Base-by-base conservation (phyloP, 2,797 vertebrate genomes). In the Mionectes olivaceus region DNA sequence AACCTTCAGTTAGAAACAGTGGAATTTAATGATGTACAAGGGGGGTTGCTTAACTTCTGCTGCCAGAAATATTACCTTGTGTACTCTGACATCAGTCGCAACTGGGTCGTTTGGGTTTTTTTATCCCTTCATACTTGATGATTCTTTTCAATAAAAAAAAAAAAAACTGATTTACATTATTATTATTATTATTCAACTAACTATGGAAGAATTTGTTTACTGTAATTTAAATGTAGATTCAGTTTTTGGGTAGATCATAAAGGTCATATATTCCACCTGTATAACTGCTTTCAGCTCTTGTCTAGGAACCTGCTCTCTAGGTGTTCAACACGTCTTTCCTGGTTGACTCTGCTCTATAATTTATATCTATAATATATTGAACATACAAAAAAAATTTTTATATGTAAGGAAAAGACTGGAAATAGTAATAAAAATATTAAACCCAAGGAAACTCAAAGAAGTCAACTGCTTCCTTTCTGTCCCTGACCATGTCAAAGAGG, bases 21-120 rank as follows among this genome's bases (percentile, higher is more conserved):
- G 76, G 35, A 80, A 47, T 61, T 16, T 55, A 24, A 7, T 30
- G 19, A 37, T 63, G 32, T 10, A 39, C n/a, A 69, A 82, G 23
- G 39, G 61, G 9, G 18, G 19, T 11, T 90, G 22, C 23, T 68
- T 71, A 56, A 57, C 8, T 14, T 19, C 39, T 68, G 17, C 6
- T 18, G 4, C 5, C 43, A 79, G n/a, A 61, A 37, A 60, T 55
- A 59, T 4, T 27, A 9, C 7, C 12, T 32, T 52, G 65, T 53
- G 19, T 32, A 27, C 11, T 59, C 9, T 13, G n/a, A 39, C 19
- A 44, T n/a, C 25, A 18, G 9, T 13, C 35, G 59, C 9, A 33
- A 7, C 14, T 33, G 2, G 1, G 1, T 9, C 59, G 10, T 60
- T 37, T 37, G 1, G 37, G 32, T 32, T 39, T 3, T 47, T 33